Evolutionary conservation across 2,888 invertebrate genomes (phyloP).

Genomic region (Meteorus colon): DNA sequence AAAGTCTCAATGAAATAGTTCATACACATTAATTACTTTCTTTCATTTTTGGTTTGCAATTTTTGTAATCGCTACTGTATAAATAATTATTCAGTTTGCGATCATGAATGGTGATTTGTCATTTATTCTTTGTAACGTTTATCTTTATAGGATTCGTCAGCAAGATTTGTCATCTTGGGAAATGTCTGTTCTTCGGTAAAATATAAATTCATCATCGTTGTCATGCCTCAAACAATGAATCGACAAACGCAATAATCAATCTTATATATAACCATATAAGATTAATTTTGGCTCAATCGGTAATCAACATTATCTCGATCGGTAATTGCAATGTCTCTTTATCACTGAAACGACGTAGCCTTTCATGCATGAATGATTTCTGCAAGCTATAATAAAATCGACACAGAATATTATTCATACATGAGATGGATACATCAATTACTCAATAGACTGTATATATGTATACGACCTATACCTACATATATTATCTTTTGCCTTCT

Average conservation of each 20-base stretch:
- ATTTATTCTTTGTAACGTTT: no score
- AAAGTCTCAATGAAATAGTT: no score
- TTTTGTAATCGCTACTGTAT: no score
- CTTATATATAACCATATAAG: no score
- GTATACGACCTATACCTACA: neutral
- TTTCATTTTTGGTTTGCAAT: no score
- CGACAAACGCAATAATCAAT: slow-evolving; percentile 26
- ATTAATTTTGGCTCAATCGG: no score
- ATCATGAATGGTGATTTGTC: no score
- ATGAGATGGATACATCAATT: neutral
- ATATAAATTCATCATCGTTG: slow-evolving; percentile 23
- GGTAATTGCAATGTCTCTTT: slow-evolving; percentile 28
- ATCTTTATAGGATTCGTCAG: neutral
- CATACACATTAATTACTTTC: no score
- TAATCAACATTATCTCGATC: slow-evolving; percentile 22
- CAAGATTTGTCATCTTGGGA: neutral
- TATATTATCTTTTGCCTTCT: slow-evolving; percentile 17
- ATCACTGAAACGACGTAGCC: slow-evolving; percentile 24
- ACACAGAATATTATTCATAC: neutral
- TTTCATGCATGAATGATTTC: slow-evolving; percentile 6
- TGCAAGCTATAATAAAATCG: neutral
- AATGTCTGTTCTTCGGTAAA: neutral
- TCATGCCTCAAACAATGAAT: slow-evolving; percentile 23
- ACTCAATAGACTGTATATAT: neutral
- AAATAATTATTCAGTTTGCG: no score